These are phyloP conservation scores for Epistrophella euchroma DNA, from an alignment of 2,888 invertebrate genomes.

Conservation along the genomic window DNA sequence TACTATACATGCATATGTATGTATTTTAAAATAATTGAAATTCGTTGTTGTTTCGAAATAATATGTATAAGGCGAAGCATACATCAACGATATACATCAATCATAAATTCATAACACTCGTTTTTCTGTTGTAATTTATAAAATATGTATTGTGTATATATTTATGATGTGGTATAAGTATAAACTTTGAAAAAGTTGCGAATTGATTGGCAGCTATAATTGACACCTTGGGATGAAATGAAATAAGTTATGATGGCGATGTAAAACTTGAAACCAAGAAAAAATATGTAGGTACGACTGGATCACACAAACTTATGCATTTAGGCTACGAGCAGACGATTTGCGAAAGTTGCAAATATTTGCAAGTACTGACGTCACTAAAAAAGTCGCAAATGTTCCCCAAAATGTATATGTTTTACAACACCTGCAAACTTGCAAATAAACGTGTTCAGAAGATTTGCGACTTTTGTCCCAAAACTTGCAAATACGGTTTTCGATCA, in stretches of 20 bases:
- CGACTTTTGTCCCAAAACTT: no score
- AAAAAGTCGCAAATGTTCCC: no score
- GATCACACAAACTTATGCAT: no score
- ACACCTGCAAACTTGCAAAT: no score
- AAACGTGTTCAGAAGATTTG: no score
- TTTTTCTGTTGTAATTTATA: not conserved
- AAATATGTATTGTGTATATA: not conserved
- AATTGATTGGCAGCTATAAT: constrained; percentile 9
- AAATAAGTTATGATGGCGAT: not conserved
- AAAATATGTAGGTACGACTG: no score
- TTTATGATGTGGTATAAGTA: not conserved
- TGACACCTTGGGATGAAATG: constrained; percentile 15
- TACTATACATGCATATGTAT: no score
- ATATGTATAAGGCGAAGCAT: not conserved
- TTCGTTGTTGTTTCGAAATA: not conserved
- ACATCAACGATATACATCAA: not conserved
- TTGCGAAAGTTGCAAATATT: no score
- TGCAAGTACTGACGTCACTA: no score
- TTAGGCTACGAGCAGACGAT: no score
- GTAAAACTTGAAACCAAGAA: not conserved
- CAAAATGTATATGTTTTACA: no score
- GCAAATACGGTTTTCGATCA: no score
- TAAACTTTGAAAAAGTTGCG: not conserved
- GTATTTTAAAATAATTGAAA: constrained; percentile 8
- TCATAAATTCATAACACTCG: constrained; percentile 5